Conservation (phyloP, 1,140 invertebrate species). For the Macrotrachela quadricornifera region DNA sequence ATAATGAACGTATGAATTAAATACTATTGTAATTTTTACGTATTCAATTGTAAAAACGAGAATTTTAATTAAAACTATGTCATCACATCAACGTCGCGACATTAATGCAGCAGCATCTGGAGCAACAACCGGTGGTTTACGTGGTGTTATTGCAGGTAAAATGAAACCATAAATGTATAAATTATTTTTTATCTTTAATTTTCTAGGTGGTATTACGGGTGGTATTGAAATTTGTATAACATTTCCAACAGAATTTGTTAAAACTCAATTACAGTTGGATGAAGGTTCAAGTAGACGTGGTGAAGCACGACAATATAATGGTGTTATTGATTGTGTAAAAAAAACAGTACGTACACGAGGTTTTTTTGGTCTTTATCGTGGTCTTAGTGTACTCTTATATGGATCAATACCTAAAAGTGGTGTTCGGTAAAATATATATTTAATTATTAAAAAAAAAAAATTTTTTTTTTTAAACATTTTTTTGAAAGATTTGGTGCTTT, state of each 20-base stretch:
- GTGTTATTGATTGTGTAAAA: conserved; percentile 74
- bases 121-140: conserved; percentile 20
- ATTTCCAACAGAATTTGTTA: conserved; percentile 96
- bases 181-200: too few species aligned
- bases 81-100: background rate
- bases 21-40: too few species aligned
- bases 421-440: conserved; percentile 40
- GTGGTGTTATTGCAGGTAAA: conserved; percentile 57
- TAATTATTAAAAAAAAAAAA: background rate
- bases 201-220: conserved; percentile 57
- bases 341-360: conserved; percentile 73
- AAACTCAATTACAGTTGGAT: conserved; percentile 92
- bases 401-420: conserved; percentile 91
- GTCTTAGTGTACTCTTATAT: conserved; percentile 77
- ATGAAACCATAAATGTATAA: too few species aligned
- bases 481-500: conserved; percentile 73
- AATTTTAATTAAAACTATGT: too few species aligned
- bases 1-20: too few species aligned
- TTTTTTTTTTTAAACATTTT: background rate
- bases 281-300: conserved; percentile 45
- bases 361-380: conserved; percentile 73
- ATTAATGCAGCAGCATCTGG: background rate
- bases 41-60: too few species aligned
- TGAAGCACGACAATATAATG: conserved; percentile 43
- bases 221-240: conserved; percentile 98